phyloP scores from a whole-genome alignment of 1,140 invertebrate species.

The Orius laevigatus region DNA sequence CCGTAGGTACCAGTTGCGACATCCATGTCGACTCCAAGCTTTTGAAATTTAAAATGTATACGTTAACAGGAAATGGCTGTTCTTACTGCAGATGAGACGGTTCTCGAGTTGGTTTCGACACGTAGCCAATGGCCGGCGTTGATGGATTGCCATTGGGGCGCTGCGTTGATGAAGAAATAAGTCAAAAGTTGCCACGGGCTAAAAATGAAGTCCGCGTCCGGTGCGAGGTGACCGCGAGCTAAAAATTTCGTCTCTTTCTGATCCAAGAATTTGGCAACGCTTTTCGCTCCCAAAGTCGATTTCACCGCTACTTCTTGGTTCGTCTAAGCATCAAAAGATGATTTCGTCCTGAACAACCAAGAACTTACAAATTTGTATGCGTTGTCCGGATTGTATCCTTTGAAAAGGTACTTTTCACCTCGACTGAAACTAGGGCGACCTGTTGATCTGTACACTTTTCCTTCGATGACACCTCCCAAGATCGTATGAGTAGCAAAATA shows the following conservation, averaged over 20 bases:
- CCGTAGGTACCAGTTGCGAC: conserved; percentile 20
- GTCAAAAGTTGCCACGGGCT: conserved; percentile 30
- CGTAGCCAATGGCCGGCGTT: conserved; percentile 31
- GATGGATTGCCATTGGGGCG: conserved; percentile 34
- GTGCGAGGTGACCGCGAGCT: conserved; percentile 34
- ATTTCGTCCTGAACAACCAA: background rate
- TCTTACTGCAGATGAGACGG: conserved; percentile 16
- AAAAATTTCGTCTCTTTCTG: conserved; percentile 20
- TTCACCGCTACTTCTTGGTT: conserved; percentile 11
- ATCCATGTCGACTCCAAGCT: conserved; percentile 15
- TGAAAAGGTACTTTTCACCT: conserved; percentile 15
- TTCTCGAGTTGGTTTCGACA: conserved; percentile 26
- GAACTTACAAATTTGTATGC: conserved; percentile 16
- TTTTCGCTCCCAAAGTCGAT: conserved; percentile 2
- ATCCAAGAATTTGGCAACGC: conserved; percentile 4
- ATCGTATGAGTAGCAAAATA: conserved; percentile 10
- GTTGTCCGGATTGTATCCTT: conserved; percentile 15
- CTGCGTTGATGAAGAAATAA: conserved; percentile 34
- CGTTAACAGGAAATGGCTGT: background rate
- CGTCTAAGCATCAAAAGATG: conserved; percentile 2
- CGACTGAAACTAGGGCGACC: conserved; percentile 13
- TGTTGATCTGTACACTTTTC: conserved; percentile 5
- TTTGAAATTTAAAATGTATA: background rate
- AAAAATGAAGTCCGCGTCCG: conserved; percentile 35
- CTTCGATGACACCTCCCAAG: conserved; percentile 6